Conservation (phyloP, 2,888 invertebrate genomes). For the Dynastes maya region DNA sequence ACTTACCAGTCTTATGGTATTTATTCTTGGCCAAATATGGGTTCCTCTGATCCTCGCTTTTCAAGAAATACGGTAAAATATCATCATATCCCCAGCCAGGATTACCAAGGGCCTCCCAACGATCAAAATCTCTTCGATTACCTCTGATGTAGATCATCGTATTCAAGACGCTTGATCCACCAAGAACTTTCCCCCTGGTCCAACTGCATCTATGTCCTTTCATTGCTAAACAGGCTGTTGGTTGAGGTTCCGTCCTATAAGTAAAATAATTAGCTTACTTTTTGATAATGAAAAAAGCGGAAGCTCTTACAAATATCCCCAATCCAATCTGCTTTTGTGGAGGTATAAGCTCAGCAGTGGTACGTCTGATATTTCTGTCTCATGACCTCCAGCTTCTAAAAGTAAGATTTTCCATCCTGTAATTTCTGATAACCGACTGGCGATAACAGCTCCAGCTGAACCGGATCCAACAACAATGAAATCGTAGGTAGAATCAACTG, state of each 20-base stretch:
- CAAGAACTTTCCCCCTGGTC: constrained; percentile 92
- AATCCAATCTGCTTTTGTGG: constrained; percentile 92
- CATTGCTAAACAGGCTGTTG: constrained; percentile 90
- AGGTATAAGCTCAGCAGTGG: constrained; percentile 89
- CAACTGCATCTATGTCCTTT: constrained; percentile 87
- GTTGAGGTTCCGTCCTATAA: constrained; percentile 86
- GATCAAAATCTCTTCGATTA: constrained; percentile 88
- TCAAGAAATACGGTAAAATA: constrained; percentile 87
- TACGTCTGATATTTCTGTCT: constrained; percentile 90
- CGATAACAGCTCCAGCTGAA: constrained; percentile 88
- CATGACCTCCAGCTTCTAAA: constrained; percentile 90
- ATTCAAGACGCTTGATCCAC: constrained; percentile 90
- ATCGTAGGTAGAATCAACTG: constrained; percentile 82
- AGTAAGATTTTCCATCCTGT: constrained; percentile 85
- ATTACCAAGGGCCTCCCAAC: constrained; percentile 90
- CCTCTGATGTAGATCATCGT: constrained; percentile 95
- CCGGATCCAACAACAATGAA: constrained; percentile 89
- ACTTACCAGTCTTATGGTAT: constrained; percentile 81
- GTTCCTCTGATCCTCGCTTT: constrained; percentile 90
- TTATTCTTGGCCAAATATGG: constrained; percentile 86
- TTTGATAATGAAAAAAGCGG: background rate
- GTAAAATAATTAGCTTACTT: background rate
- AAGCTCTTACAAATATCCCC: constrained; percentile 84
- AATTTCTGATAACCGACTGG: constrained; percentile 85
- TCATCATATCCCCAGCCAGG: constrained; percentile 91